A percentile compares a stretch with the other conserved stretches of the same genome.
Evolutionary conservation across 92 coral and sea anemone genomes (phyloP).

Genomic region (Palythoa heliodiscus): DNA sequence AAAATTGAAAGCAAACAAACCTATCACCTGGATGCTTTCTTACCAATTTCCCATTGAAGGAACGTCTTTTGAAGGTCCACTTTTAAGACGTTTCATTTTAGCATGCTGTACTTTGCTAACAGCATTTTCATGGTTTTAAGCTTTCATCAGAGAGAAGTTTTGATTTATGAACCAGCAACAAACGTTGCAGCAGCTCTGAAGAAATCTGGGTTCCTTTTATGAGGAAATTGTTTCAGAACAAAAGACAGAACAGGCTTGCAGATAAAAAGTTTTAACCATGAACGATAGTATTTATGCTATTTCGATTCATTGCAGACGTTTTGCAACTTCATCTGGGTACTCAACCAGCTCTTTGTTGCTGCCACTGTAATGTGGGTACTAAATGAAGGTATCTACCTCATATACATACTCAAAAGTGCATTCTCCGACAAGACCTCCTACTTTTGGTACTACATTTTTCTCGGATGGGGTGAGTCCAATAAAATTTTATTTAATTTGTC

Average conservation of each 20-base stretch:
- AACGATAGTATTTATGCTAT: background rate
- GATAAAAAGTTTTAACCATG: too few relatives aligned
- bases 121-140: too few relatives aligned
- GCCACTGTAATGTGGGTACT: slow-evolving; percentile 91
- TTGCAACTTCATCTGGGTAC: slow-evolving; percentile 81
- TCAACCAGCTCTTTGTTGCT: slow-evolving; percentile 81
- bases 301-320: slow-evolving; percentile 45
- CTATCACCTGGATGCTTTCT: background rate
- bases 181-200: too few relatives aligned
- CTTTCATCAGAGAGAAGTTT: too few relatives aligned
- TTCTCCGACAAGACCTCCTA: slow-evolving; percentile 64
- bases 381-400: slow-evolving; percentile 78
- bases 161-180: too few relatives aligned
- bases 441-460: slow-evolving; percentile 60
- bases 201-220: too few relatives aligned
- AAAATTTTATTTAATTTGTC: background rate
- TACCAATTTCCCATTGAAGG: too few relatives aligned
- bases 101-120: background rate
- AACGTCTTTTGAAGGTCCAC: background rate
- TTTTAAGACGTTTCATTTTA: background rate
- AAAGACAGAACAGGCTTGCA: too few relatives aligned
- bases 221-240: too few relatives aligned
- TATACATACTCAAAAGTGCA: slow-evolving; percentile 63
- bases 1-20: background rate
- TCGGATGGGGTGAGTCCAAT: slow-evolving; percentile 89